phyloP scores from a whole-genome alignment of 2,113 vertebrate genomes.

The Heloderma charlesbogerti region DNA sequence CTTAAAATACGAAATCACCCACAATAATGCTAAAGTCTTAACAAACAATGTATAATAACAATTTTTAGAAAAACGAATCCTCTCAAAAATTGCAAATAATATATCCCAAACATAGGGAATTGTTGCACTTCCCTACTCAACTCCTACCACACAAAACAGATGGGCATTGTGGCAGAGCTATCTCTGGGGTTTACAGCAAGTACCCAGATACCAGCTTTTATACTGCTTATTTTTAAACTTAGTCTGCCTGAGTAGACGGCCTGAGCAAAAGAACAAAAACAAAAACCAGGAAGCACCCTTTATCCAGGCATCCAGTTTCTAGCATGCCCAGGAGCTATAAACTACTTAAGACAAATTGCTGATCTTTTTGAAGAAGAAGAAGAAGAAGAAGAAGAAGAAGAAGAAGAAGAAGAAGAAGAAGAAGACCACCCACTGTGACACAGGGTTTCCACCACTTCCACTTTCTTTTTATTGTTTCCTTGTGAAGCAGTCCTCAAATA shows the following conservation, averaged over 20 bases:
- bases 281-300: background rate
- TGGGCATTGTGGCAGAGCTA: background rate
- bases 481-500: background rate
- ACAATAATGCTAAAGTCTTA: background rate
- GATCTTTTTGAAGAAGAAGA: too few species aligned
- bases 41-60: background rate
- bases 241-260: background rate
- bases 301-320: background rate
- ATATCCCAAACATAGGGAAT: background rate
- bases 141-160: background rate
- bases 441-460: background rate
- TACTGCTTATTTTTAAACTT: background rate
- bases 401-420: background rate
- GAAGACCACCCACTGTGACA: background rate
- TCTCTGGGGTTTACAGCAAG: background rate
- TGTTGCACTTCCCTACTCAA: background rate
- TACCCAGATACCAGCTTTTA: background rate
- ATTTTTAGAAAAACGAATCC: background rate
- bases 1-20: background rate
- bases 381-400: too few species aligned
- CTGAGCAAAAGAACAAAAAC: background rate
- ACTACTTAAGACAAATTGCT: background rate
- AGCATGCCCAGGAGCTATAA: background rate
- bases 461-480: background rate
- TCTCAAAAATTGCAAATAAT: background rate